These are phyloP conservation scores for Steromphala cineraria DNA, from an alignment of 2,888 invertebrate species.

Conservation along the genomic window DNA sequence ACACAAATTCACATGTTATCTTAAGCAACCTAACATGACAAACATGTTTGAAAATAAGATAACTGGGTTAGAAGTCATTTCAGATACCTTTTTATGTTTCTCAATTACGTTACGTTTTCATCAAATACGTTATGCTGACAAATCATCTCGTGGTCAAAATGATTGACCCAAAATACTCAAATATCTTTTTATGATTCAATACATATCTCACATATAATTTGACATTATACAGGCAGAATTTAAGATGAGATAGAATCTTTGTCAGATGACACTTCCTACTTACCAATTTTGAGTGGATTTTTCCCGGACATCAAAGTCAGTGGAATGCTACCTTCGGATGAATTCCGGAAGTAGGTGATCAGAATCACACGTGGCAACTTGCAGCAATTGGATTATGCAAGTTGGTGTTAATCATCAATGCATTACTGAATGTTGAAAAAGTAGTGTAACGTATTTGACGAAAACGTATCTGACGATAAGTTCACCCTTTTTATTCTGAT, in stretches of 20 bases:
- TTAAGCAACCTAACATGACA: no score
- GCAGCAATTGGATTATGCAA: no score
- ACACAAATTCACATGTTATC: background rate
- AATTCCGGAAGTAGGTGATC: background rate
- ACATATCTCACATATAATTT: no score
- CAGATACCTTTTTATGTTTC: no score
- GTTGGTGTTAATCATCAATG: no score
- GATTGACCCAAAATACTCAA: background rate
- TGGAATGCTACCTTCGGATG: background rate
- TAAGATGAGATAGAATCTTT: no score
- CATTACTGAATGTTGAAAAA: background rate
- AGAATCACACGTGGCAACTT: no score
- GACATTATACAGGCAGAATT: no score
- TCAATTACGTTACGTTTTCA: background rate
- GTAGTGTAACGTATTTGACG: background rate
- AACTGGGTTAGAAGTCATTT: no score
- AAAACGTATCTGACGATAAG: background rate
- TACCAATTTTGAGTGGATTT: background rate
- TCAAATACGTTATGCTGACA: background rate
- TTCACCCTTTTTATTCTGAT: background rate
- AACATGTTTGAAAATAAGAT: no score
- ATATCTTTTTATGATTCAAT: no score
- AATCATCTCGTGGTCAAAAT: background rate
- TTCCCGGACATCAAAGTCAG: background rate
- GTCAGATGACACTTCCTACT: no score